Evolutionary conservation across 2,113 vertebrate genomes (phyloP).

Genomic region (Myrmecophaga tridactyla): DNA sequence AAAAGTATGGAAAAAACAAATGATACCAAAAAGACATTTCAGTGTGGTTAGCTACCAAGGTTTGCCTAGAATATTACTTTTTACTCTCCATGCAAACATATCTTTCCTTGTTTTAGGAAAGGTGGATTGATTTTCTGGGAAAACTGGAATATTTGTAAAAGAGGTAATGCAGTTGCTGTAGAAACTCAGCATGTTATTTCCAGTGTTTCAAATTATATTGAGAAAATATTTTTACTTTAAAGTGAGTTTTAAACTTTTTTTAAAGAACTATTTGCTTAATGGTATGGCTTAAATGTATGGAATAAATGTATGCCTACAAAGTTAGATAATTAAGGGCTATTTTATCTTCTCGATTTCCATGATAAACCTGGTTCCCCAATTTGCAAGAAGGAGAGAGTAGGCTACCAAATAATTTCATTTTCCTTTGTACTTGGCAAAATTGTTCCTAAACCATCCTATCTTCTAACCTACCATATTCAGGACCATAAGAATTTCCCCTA

Average conservation of each 20-base stretch:
- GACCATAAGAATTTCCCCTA: background rate
- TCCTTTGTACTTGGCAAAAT: background rate
- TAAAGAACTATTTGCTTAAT: background rate
- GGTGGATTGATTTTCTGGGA: background rate
- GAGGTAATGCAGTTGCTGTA: background rate
- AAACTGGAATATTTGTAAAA: constrained; percentile 4
- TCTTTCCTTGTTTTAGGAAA: background rate
- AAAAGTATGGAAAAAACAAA: background rate
- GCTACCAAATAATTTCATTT: background rate
- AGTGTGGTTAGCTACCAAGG: background rate
- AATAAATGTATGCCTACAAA: background rate
- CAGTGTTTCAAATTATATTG: background rate
- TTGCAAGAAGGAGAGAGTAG: background rate
- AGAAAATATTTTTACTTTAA: background rate
- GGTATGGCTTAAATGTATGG: background rate
- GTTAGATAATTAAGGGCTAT: background rate
- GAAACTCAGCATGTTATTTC: constrained; percentile 21
- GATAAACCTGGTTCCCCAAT: background rate
- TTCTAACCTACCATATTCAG: background rate
- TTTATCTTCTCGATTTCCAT: background rate
- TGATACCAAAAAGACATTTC: background rate
- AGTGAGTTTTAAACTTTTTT: background rate
- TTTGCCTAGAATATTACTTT: background rate
- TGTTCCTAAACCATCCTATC: background rate
- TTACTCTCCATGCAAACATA: background rate